Percentiles rank a stretch among this genome's conserved stretches.
These are phyloP conservation scores for Lasius platythorax DNA, from an alignment of 2,888 invertebrate species.

Conservation along the genomic window DNA sequence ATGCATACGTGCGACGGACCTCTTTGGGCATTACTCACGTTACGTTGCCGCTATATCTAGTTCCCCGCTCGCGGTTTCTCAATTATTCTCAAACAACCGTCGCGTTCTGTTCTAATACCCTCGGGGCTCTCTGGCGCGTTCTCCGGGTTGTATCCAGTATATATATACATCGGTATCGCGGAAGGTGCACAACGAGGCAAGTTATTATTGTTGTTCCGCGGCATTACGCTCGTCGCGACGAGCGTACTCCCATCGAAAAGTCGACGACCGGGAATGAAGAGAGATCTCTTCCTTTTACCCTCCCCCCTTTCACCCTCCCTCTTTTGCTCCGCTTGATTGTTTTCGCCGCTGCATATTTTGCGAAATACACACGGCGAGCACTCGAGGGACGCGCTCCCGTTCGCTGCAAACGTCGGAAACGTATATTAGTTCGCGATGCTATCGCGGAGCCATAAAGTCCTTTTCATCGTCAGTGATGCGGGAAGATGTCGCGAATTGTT, in stretches of 20 bases:
- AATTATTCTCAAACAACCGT: slow-evolving; percentile 81
- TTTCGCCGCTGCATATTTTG: slow-evolving; percentile 37
- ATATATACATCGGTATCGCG: slow-evolving; percentile 31
- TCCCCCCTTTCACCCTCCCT: too few relatives aligned
- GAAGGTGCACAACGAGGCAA: slow-evolving; percentile 64
- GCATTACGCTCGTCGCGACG: slow-evolving; percentile 63
- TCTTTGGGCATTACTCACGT: slow-evolving; percentile 71
- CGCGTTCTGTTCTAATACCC: slow-evolving; percentile 77
- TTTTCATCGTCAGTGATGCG: neutral
- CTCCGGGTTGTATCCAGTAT: slow-evolving; percentile 33
- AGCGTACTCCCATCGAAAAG: slow-evolving; percentile 33
- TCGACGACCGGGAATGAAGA: slow-evolving; percentile 47
- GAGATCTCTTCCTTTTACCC: neutral
- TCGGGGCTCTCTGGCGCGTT: slow-evolving; percentile 64
- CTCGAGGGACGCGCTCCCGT: neutral
- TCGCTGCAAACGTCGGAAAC: slow-evolving; percentile 1
- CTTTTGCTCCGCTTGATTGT: slow-evolving; percentile 39
- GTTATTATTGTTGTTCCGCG: slow-evolving; percentile 71
- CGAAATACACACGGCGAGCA: slow-evolving; percentile 16
- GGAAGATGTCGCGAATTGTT: slow-evolving; percentile 12
- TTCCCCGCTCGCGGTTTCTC: slow-evolving; percentile 69
- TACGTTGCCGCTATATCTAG: slow-evolving; percentile 65
- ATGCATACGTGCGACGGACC: slow-evolving; percentile 27
- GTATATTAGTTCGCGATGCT: neutral
- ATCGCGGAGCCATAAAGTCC: slow-evolving; percentile 10